Evolutionary conservation across 1,140 invertebrate genomes (phyloP), one percentile per base, ranked within the genome.

Genomic region (Drosophila asahinai): DNA sequence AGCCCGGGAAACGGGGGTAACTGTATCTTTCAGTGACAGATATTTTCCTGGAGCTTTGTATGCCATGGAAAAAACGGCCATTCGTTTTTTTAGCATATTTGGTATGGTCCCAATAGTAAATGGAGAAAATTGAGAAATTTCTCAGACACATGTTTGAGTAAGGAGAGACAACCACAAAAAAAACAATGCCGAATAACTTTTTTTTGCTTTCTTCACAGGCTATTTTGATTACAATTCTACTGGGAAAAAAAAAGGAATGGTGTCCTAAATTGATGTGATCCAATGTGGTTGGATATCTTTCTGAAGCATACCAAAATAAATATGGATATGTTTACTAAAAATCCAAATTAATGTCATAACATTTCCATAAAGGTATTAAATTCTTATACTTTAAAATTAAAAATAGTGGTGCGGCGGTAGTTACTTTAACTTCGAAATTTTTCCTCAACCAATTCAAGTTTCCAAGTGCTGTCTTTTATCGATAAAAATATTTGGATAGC

Each of bases 1-100:
- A 43, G 62, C 45, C 36, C 25, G 45, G 33, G 22, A 17, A 77
- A 33, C 19, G 66, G 54, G 77, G 49, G 42, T 82, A 61, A 74
- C 61, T 87, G 76, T 87, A 77, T 87, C 73, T 68, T 73, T 81
- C 78, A 81, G 74, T 72, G 77, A 73, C 86, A 89, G 86, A 91
- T 80, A 90, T 82, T 86, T 86, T 82, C 81, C 81, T 81, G 71
- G 68, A 67, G 78, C 71, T 84, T 80, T 76, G 74, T 79, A 70
- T 62, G 73, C 61, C 62, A 64, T 5, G 48, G 47, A 59, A 54
- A 66, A 70, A 59, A 40, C 19, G 51, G 75, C 25, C 75, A 79
- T 70, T 82, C 66, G 67, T 74, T 89, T 90, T 89, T 89, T 86
- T 72, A 87, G 80, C 83, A 86, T 90, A 80, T 78, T 67, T 27